Percentiles rank a stretch among this genome's conserved stretches.
Conservation (phyloP, 2,113 vertebrate species). For the Varanus salvator region DNA sequence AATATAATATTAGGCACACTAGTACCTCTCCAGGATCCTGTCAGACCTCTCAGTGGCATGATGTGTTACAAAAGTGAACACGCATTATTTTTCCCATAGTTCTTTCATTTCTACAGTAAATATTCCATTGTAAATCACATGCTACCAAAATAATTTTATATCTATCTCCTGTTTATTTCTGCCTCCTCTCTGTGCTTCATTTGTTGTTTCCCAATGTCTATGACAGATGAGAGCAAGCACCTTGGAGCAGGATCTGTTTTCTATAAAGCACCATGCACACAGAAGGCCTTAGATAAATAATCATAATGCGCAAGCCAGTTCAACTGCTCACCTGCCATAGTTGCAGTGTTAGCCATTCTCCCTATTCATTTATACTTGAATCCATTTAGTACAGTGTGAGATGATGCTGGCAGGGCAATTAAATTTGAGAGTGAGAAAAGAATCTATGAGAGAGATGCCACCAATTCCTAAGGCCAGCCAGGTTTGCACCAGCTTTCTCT, state of each 20-base stretch:
- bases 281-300: too few species aligned
- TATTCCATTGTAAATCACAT: too few species aligned
- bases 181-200: neutral
- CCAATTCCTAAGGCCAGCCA: too few species aligned
- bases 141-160: neutral
- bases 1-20: neutral
- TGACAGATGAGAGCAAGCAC: neutral
- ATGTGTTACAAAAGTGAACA: neutral
- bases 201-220: neutral
- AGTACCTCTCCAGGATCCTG: neutral
- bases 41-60: neutral
- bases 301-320: too few species aligned
- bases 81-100: neutral
- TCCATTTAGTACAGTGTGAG: neutral
- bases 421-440: too few species aligned
- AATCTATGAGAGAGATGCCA: too few species aligned
- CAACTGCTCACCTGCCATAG: neutral
- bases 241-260: neutral
- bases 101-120: neutral
- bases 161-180: neutral
- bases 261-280: too few species aligned
- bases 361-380: neutral
- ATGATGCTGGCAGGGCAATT: neutral
- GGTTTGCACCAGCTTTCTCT: too few species aligned
- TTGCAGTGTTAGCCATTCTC: neutral